These are phyloP conservation scores for Cheilosia vernalis DNA, from an alignment of 2,888 invertebrate genomes.

Conservation along the genomic window DNA sequence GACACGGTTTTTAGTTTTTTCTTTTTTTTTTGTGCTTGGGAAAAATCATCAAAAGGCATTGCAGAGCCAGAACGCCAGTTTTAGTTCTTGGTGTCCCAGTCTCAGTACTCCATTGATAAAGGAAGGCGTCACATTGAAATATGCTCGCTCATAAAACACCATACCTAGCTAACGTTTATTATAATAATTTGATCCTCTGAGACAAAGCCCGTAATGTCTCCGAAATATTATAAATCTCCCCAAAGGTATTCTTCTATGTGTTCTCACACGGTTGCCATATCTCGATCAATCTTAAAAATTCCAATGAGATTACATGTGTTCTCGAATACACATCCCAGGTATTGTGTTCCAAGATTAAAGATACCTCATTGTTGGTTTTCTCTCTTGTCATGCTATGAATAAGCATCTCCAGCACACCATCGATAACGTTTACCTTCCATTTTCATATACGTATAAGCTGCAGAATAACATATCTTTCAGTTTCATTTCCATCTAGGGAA, in stretches of 20 bases:
- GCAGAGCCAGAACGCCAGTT: too few species aligned
- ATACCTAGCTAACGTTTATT: too few species aligned
- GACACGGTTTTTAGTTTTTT: too few species aligned
- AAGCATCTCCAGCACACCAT: neutral
- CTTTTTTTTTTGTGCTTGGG: too few species aligned
- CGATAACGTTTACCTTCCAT: neutral
- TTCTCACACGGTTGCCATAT: neutral
- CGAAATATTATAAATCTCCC: neutral
- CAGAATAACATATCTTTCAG: constrained; percentile 27
- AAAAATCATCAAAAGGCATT: too few species aligned
- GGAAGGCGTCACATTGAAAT: too few species aligned
- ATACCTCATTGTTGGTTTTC: constrained; percentile 5
- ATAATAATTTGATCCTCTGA: neutral
- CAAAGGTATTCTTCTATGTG: neutral
- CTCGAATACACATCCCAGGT: neutral
- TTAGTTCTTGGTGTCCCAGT: too few species aligned
- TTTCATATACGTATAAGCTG: neutral
- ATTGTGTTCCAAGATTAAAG: constrained; percentile 12
- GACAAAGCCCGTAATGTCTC: neutral
- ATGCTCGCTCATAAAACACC: too few species aligned
- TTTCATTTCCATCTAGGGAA: constrained; percentile 34
- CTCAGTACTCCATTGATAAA: too few species aligned
- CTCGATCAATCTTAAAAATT: constrained; percentile 18
- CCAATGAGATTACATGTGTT: constrained; percentile 3
- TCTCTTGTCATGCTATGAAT: constrained; percentile 16